Evolutionary conservation across 2,888 invertebrate genomes (phyloP).

Genomic region (Philopedon plagiatum): DNA sequence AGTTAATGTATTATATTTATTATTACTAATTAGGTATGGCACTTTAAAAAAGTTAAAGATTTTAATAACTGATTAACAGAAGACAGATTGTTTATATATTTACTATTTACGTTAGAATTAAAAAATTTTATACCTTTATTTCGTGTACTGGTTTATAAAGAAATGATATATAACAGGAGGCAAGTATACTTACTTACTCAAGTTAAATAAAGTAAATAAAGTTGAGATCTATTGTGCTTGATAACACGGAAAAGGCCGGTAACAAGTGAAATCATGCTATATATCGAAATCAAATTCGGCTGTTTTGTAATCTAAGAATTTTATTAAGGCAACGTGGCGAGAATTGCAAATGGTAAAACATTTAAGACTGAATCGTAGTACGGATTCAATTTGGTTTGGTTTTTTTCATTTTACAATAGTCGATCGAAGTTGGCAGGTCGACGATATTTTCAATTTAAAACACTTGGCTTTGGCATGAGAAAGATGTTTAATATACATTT

Average conservation of each 20-base stretch:
- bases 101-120: no score
- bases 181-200: constrained; percentile 6
- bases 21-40: no score
- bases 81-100: no score
- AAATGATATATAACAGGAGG: not conserved
- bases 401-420: constrained; percentile 25
- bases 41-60: no score
- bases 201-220: constrained; percentile 29
- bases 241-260: constrained; percentile 32
- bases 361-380: constrained; percentile 57
- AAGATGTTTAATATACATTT: not conserved
- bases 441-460: constrained; percentile 10
- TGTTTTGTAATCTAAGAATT: constrained; percentile 57
- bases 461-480: constrained; percentile 1
- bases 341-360: constrained; percentile 57
- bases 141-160: not conserved
- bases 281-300: constrained; percentile 53
- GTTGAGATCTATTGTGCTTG: constrained; percentile 28
- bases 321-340: constrained; percentile 56
- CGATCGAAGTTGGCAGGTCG: constrained; percentile 17
- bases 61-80: no score
- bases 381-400: constrained; percentile 55
- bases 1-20: no score
- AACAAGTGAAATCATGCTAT: constrained; percentile 38
- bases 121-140: not conserved